Conservation (phyloP, 2,888 invertebrate genomes). For the Miltochrista miniata region DNA sequence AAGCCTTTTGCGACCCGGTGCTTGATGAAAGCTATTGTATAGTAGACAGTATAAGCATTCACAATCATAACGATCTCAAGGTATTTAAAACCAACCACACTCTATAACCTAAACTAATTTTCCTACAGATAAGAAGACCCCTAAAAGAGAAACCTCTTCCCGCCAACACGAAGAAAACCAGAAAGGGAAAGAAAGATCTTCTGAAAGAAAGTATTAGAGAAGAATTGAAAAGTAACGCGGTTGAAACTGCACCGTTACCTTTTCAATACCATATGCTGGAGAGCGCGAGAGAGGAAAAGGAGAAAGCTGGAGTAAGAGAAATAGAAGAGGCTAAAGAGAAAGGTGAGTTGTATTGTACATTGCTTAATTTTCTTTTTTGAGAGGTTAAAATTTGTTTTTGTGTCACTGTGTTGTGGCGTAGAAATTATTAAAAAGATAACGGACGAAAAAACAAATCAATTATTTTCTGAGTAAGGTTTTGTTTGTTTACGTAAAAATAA, state of each 20-base stretch:
- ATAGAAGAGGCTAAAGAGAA: constrained; percentile 8
- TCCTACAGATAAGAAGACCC: constrained; percentile 61
- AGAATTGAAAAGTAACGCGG: constrained; percentile 30
- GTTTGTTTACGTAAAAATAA: too few species aligned
- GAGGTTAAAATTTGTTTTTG: too few species aligned
- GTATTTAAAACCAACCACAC: too few species aligned
- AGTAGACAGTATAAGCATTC: too few species aligned
- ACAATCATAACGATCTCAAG: too few species aligned
- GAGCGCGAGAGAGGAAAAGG: constrained; percentile 36
- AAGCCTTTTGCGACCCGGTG: too few species aligned
- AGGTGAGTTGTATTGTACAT: neutral
- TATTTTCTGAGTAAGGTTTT: too few species aligned
- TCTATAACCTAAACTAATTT: neutral
- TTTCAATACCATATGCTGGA: constrained; percentile 44
- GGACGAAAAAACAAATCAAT: too few species aligned
- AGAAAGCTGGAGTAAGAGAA: constrained; percentile 20
- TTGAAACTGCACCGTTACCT: constrained; percentile 33
- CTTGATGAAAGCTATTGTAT: too few species aligned
- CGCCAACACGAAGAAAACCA: constrained; percentile 31
- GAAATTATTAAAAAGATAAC: too few species aligned
- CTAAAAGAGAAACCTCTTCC: constrained; percentile 54
- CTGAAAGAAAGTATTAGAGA: constrained; percentile 33
- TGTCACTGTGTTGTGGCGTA: too few species aligned
- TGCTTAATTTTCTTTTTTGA: too few species aligned
- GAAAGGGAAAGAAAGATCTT: constrained; percentile 24